Percentiles rank a stretch among this genome's conserved stretches.
Conservation (phyloP, 2,113 vertebrate genomes). For the Phocoena sinus region DNA sequence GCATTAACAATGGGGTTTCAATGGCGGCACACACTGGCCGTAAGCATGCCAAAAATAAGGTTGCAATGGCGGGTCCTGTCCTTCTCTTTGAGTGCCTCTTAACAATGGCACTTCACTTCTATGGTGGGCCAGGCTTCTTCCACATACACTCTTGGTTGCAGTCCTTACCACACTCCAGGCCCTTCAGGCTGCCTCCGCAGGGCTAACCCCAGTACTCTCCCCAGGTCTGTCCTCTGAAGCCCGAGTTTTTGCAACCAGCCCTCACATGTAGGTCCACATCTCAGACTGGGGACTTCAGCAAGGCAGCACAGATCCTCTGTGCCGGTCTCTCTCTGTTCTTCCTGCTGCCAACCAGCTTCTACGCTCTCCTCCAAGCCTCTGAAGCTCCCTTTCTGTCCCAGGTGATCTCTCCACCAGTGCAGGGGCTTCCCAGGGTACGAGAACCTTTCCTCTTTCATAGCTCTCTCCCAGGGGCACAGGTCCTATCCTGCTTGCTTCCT, state of each 20-base stretch:
- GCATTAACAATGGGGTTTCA: neutral
- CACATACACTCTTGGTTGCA: neutral
- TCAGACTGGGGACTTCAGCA: neutral
- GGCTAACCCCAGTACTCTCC: neutral
- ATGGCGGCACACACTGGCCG: neutral
- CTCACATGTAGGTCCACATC: neutral
- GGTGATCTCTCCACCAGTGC: neutral
- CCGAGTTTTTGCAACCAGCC: neutral
- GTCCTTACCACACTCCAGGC: neutral
- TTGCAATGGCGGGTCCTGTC: fast-evolving
- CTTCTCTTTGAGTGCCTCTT: neutral
- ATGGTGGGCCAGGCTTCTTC: neutral
- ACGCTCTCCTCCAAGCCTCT: neutral
- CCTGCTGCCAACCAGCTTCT: neutral
- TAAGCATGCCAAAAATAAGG: neutral
- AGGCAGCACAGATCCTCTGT: neutral
- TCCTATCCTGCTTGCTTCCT: neutral
- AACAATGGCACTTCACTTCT: neutral
- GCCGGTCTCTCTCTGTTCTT: neutral
- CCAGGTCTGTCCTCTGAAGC: neutral
- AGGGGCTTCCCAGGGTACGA: neutral
- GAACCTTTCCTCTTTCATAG: neutral
- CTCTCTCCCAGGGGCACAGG: neutral
- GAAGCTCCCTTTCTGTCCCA: neutral
- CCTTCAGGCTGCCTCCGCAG: neutral